These are phyloP conservation scores for Ailurus styani DNA, from an alignment of 2,113 vertebrate genomes.

Conservation along the genomic window DNA sequence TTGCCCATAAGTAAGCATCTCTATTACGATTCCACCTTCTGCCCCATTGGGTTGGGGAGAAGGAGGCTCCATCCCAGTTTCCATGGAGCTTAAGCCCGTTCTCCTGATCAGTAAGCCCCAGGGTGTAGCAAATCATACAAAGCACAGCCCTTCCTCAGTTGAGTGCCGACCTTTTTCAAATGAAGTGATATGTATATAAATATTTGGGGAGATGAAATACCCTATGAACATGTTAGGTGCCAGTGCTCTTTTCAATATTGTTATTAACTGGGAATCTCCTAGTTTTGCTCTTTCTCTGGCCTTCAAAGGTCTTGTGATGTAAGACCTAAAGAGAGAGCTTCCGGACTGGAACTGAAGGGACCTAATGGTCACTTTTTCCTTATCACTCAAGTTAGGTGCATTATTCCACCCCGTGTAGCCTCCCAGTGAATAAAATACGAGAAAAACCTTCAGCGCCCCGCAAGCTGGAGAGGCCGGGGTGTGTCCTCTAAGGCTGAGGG, in stretches of 20 bases:
- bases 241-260: background rate
- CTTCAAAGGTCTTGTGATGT: background rate
- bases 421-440: background rate
- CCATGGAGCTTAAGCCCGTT: background rate
- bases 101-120: background rate
- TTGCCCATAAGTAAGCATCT: constrained; percentile 95
- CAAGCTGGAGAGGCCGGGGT: background rate
- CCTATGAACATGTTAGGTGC: background rate
- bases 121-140: accelerated
- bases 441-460: background rate
- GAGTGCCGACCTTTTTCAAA: background rate
- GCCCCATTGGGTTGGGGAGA: background rate
- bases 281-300: background rate
- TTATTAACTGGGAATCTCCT: background rate
- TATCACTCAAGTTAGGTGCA: background rate
- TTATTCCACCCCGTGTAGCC: background rate
- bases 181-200: background rate
- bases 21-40: background rate
- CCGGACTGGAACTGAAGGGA: background rate
- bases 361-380: background rate
- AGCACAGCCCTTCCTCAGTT: background rate
- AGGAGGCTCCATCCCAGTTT: background rate
- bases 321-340: background rate
- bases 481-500: background rate
- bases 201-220: background rate